Conservation (phyloP, 2,888 invertebrate genomes). For the Ecliptopera silaceata region DNA sequence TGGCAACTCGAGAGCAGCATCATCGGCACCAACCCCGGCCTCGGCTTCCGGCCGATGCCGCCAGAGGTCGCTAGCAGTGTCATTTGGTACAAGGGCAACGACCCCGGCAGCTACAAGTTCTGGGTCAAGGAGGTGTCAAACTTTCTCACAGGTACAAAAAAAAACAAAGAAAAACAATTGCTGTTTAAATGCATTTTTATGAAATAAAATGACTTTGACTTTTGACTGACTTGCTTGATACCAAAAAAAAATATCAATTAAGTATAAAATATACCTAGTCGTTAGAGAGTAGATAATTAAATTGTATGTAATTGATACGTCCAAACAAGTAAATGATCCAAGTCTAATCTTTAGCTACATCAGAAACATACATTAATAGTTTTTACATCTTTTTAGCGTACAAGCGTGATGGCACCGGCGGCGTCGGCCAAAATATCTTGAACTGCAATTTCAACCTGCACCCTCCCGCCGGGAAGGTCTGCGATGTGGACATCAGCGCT, state of each 20-base stretch:
- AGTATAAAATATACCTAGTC: no score
- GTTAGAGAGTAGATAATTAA: no score
- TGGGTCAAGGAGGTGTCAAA: constrained; percentile 90
- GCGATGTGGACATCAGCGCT: constrained; percentile 92
- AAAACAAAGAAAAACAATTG: no score
- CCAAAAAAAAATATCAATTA: no score
- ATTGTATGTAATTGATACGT: no score
- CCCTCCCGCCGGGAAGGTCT: constrained; percentile 89
- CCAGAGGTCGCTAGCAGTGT: constrained; percentile 95
- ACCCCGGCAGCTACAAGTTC: constrained; percentile 88
- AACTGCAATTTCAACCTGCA: constrained; percentile 89
- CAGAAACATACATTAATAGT: constrained; percentile 31
- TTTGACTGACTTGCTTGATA: no score
- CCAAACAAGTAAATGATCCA: no score
- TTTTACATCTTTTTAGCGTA: constrained; percentile 78
- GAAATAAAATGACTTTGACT: no score
- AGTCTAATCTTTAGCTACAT: no score
- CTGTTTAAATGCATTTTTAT: no score
- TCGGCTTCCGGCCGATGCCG: constrained; percentile 97
- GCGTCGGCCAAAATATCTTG: constrained; percentile 89
- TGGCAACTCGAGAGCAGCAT: constrained; percentile 94
- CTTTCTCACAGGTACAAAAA: constrained; percentile 88
- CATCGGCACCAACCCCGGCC: constrained; percentile 97
- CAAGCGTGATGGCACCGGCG: constrained; percentile 88
- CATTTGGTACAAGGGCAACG: constrained; percentile 96